Evolutionary conservation across 2,888 invertebrate species (phyloP).

Genomic region (Cylindroiulus punctatus): DNA sequence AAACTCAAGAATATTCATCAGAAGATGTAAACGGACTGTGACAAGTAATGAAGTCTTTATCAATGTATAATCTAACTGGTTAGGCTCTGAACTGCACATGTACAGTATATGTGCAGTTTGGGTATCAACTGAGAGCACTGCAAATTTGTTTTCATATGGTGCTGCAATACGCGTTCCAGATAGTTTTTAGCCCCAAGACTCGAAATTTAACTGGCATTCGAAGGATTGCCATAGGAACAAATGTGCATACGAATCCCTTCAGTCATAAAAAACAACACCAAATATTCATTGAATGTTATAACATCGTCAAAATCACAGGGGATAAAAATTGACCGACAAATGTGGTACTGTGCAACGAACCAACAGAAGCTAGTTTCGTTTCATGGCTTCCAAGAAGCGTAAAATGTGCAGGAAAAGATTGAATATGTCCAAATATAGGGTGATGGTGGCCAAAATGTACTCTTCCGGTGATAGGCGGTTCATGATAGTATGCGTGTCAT

Average conservation of each 20-base stretch:
- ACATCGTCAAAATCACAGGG: not conserved
- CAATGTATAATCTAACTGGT: too few species aligned
- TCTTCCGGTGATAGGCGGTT: constrained; percentile 83
- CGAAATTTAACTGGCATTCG: not conserved
- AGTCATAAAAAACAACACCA: not conserved
- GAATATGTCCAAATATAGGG: constrained; percentile 86
- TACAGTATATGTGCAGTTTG: too few species aligned
- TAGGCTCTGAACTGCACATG: too few species aligned
- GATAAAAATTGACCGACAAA: not conserved
- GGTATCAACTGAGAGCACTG: too few species aligned
- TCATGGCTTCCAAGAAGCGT: constrained; percentile 75
- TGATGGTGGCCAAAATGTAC: constrained; percentile 86
- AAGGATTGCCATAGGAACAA: too few species aligned
- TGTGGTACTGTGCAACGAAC: not conserved
- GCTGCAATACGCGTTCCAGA: not conserved
- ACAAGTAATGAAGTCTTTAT: too few species aligned
- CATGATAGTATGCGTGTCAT: constrained; percentile 87
- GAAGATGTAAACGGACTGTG: too few species aligned
- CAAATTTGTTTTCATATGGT: not conserved
- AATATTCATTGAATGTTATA: not conserved
- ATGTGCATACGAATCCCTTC: too few species aligned
- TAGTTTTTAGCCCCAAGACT: not conserved
- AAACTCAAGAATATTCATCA: not conserved
- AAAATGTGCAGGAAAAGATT: constrained; percentile 85
- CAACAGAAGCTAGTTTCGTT: constrained; percentile 67